Evolutionary conservation across 2,797 vertebrate genomes (phyloP).

Genomic region (Psittacula echo): DNA sequence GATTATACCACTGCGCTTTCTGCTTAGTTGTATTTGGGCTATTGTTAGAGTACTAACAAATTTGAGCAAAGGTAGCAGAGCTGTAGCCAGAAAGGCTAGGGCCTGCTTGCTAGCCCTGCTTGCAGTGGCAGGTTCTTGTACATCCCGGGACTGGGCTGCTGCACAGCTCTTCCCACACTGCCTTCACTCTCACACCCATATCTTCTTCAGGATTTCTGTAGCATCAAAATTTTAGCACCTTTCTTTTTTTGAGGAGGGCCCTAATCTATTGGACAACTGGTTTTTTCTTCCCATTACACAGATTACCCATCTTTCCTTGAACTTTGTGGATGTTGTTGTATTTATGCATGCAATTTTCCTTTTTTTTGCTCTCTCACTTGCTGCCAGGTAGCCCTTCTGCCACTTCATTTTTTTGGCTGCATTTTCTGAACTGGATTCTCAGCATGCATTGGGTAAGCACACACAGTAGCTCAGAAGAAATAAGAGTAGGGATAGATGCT

Average conservation of each 20-base stretch:
- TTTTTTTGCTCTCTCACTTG: not conserved
- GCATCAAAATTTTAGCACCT: not conserved
- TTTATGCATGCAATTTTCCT: not conserved
- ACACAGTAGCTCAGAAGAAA: accelerated
- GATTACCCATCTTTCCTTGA: not conserved
- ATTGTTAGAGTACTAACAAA: not conserved
- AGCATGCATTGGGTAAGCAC: accelerated
- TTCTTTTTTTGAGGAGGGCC: accelerated
- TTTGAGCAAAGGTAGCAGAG: not conserved
- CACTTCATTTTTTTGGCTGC: not conserved
- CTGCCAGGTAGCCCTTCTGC: not conserved
- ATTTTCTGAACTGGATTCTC: not conserved
- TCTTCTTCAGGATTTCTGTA: not conserved
- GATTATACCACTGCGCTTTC: not conserved
- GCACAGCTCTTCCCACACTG: not conserved
- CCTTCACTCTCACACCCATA: not conserved
- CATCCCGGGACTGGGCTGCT: not conserved
- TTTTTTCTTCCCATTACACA: not conserved
- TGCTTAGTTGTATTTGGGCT: not conserved
- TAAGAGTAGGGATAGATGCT: not conserved
- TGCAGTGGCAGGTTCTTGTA: not conserved
- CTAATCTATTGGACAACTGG: not conserved
- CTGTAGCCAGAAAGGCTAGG: not conserved
- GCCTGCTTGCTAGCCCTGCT: not conserved
- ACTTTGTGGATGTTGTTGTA: not conserved